Evolutionary conservation across 2,113 vertebrate species (phyloP).

Genomic region (Cariama cristata): DNA sequence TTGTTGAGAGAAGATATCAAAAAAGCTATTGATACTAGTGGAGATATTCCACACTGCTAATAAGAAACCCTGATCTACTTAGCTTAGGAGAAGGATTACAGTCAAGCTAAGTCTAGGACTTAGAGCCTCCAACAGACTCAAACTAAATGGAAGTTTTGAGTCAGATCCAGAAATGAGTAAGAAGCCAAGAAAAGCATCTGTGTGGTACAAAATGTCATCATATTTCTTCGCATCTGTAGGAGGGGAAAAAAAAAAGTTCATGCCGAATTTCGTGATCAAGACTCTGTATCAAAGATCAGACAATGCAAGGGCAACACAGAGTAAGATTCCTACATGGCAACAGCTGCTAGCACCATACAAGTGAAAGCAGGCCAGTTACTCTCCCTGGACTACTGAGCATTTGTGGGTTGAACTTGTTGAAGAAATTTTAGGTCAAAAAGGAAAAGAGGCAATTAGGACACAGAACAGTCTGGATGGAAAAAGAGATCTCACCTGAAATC

Average conservation of each 20-base stretch:
- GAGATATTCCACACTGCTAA: neutral
- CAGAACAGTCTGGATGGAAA: slow-evolving; percentile 10
- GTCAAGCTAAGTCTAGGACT: neutral
- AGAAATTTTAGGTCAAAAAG: slow-evolving; percentile 37
- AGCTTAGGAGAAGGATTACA: neutral
- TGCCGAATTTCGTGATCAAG: neutral
- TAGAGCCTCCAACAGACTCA: neutral
- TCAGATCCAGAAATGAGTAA: slow-evolving; percentile 19
- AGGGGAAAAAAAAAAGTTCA: neutral
- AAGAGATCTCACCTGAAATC: slow-evolving; percentile 89
- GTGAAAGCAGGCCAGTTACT: slow-evolving; percentile 33
- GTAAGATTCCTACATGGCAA: neutral
- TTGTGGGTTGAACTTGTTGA: neutral
- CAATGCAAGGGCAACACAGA: neutral
- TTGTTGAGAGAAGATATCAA: neutral
- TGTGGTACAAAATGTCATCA: neutral
- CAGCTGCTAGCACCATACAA: neutral
- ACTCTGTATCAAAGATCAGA: neutral
- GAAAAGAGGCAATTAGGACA: slow-evolving; percentile 33
- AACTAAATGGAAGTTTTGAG: neutral
- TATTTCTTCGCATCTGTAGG: neutral
- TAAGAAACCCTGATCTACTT: neutral
- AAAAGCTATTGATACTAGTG: neutral
- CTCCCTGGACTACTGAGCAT: neutral
- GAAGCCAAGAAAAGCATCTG: slow-evolving; percentile 21